Conservation (phyloP, 2,113 vertebrate genomes). For the Caranx ignobilis region DNA sequence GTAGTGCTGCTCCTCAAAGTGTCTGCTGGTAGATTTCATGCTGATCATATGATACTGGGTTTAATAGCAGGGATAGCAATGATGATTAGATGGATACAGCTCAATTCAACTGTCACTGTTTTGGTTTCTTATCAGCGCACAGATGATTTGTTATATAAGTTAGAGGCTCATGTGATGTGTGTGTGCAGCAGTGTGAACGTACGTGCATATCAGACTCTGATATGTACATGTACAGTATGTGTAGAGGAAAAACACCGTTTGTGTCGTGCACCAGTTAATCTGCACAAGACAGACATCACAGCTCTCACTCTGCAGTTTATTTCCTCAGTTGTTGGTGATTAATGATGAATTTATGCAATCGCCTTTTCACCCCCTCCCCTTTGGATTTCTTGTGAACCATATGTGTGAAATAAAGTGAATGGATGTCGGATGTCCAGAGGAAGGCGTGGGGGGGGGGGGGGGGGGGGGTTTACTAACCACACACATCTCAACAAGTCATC, state of each 20-base stretch:
- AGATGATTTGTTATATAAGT: neutral
- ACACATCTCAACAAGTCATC: constrained; percentile 14
- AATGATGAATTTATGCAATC: neutral
- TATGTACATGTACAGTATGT: neutral
- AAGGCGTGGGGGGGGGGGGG: too few relatives aligned
- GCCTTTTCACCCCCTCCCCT: neutral
- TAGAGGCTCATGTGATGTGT: neutral
- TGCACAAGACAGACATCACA: neutral
- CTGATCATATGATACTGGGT: neutral
- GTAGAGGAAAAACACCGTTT: neutral
- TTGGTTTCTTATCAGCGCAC: neutral
- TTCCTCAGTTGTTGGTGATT: neutral
- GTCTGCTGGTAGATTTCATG: neutral
- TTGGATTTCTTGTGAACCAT: neutral
- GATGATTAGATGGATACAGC: neutral
- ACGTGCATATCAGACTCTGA: neutral
- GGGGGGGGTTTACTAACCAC: neutral
- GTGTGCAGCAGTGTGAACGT: neutral
- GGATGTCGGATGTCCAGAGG: constrained; percentile 2
- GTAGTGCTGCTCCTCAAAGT: neutral
- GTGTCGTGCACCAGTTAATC: neutral
- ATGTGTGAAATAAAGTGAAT: neutral
- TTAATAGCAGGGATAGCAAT: neutral
- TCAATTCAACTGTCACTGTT: neutral
- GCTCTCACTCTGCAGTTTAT: neutral